Evolutionary conservation across 2,113 vertebrate genomes (phyloP), one percentile per base, ranked within the genome.

Genomic region (Neopipo cinnamomea): DNA sequence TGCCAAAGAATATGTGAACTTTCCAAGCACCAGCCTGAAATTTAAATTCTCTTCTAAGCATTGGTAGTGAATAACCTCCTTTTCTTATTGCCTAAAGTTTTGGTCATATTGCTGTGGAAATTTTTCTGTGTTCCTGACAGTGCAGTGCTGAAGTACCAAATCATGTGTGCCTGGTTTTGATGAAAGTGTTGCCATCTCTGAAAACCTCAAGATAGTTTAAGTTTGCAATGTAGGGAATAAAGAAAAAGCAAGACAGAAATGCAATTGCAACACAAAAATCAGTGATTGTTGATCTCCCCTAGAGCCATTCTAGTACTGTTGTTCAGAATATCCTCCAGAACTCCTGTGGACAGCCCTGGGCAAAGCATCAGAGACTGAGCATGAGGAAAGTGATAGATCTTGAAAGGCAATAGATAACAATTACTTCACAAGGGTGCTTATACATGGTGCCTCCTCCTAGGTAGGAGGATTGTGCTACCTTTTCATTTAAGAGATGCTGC

Each of bases 41-140:
- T 23, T 68, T 66, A 67, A 25, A 66, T 28, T 74, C 61, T 85
- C 63, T 82, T 62, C 42, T 31, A 82, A 88, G 49, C 23, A 39
- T 44, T 79, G 46, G 24, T 59, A 22, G 58, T 76, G 68, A 89
- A 86, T 61, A 71, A 84, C 80, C 47, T 82, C 76, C 59, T 87
- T 56, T 92, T 94, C 58, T 63, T 75, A 68, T 87, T 85, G 73
- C 33, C 55, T 79, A 77, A 56, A 37, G n/a, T 84, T 97, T 78
- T 90, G 76, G 7, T 56, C 28, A 30, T 56, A 87, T 89, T 76
- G 53, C 58, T 84, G 65, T 90, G 68, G 88, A 62, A 93, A 95
- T 6, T 25, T 72, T 49, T 92, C 55, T 83, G n/a, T 81, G 58
- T 88, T 86, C 89, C 37, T 86, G 55, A 83, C 23, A 58, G 53